phyloP scores from a whole-genome alignment of 2,888 invertebrate genomes.

The Synanthedon tipuliformis region DNA sequence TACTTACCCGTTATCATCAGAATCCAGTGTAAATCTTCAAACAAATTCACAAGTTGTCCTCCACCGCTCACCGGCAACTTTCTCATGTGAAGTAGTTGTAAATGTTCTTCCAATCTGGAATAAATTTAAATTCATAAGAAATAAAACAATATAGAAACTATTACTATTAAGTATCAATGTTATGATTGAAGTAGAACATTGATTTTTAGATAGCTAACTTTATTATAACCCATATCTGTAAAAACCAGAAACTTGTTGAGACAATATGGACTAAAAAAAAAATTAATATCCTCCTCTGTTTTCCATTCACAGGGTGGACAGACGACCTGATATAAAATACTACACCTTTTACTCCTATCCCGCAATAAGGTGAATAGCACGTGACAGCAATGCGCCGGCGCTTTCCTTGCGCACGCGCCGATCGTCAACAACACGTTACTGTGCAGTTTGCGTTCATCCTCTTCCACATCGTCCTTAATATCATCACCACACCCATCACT shows the following conservation, averaged over 20 bases:
- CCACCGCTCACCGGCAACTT: slow-evolving; percentile 43
- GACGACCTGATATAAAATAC: slow-evolving; percentile 1
- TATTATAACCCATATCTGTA: too few relatives aligned
- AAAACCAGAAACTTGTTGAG: too few relatives aligned
- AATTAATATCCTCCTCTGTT: neutral
- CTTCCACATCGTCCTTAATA: slow-evolving; percentile 51
- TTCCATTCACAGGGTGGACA: too few relatives aligned
- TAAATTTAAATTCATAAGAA: neutral
- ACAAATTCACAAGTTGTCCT: slow-evolving; percentile 72
- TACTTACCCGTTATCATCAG: slow-evolving; percentile 78
- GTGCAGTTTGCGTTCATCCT: slow-evolving; percentile 52
- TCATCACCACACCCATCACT: slow-evolving; percentile 38
- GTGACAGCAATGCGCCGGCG: slow-evolving; percentile 74
- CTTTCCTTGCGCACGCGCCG: slow-evolving; percentile 73
- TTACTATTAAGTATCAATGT: too few relatives aligned
- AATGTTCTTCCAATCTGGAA: slow-evolving; percentile 44
- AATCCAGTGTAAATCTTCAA: slow-evolving; percentile 93
- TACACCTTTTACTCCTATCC: slow-evolving; percentile 69
- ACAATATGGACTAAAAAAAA: neutral
- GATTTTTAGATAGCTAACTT: too few relatives aligned
- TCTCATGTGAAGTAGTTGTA: slow-evolving; percentile 57
- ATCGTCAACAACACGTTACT: slow-evolving; percentile 80
- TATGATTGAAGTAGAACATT: too few relatives aligned
- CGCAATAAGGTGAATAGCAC: slow-evolving; percentile 76
- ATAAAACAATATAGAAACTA: too few relatives aligned